Evolutionary conservation across 2,797 vertebrate species (phyloP).

Genomic region (Ctenopoma multispine): DNA sequence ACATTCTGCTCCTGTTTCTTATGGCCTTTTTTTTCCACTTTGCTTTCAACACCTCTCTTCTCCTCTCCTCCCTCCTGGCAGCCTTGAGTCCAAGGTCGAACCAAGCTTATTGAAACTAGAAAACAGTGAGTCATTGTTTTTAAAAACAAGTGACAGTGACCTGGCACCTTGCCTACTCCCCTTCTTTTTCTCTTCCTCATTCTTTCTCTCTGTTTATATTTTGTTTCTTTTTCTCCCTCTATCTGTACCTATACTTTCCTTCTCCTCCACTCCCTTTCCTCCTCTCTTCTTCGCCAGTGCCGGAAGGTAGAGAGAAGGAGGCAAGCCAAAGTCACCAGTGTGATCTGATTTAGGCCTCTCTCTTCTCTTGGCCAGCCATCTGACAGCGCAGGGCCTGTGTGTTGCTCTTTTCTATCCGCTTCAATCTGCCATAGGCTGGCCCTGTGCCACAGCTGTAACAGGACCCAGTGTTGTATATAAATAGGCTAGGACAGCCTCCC

Average conservation of each 20-base stretch:
- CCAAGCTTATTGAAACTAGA: conserved; percentile 28
- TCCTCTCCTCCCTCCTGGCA: conserved; percentile 2
- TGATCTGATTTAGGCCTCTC: conserved; percentile 66
- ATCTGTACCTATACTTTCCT: conserved; percentile 12
- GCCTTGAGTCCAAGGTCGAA: conserved; percentile 53
- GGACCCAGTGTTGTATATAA: conserved; percentile 77
- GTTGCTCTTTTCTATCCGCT: conserved; percentile 73
- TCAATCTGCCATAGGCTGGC: conserved; percentile 76
- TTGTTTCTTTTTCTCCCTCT: conserved; percentile 36
- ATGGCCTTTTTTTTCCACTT: background rate
- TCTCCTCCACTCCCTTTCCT: background rate
- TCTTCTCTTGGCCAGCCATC: conserved; percentile 63
- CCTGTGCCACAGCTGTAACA: conserved; percentile 74
- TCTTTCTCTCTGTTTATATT: conserved; percentile 39
- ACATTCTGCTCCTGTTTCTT: conserved; percentile 8
- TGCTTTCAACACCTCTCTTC: conserved; percentile 4
- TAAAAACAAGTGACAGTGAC: conserved; percentile 64
- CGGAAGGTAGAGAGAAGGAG: conserved; percentile 42
- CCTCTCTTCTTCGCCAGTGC: conserved; percentile 22
- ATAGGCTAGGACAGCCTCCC: conserved; percentile 70
- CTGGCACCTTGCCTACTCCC: conserved; percentile 10
- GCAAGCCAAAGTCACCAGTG: conserved; percentile 63
- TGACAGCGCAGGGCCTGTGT: conserved; percentile 59
- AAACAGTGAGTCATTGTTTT: conserved; percentile 66
- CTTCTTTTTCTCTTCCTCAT: conserved; percentile 40